These are phyloP conservation scores for Holcopasites calliopsidis DNA, from an alignment of 1,140 invertebrate species.

Conservation along the genomic window DNA sequence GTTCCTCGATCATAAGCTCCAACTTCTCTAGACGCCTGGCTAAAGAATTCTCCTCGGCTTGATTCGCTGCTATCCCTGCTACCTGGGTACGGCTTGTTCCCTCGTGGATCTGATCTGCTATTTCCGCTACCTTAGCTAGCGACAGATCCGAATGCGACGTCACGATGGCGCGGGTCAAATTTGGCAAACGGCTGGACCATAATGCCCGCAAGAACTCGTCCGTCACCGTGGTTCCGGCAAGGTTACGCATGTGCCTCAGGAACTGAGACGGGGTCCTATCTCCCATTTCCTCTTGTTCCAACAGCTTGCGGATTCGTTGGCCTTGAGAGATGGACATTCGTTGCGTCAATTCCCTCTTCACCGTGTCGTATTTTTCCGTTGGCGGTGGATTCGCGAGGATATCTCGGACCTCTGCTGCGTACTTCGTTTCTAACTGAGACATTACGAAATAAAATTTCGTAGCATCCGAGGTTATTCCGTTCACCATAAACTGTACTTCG, in stretches of 20 bases:
- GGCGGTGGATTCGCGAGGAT: slow-evolving; percentile 21
- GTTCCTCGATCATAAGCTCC: not conserved
- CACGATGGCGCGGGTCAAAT: slow-evolving; percentile 6
- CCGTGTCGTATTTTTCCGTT: slow-evolving; percentile 16
- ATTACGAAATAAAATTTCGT: too few relatives aligned
- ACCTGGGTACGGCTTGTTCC: not conserved
- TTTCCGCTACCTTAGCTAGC: slow-evolving; percentile 8
- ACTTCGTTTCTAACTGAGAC: not conserved
- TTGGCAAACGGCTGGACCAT: slow-evolving; percentile 55
- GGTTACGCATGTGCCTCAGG: slow-evolving; percentile 47
- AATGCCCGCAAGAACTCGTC: slow-evolving; percentile 48
- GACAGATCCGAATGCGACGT: not conserved
- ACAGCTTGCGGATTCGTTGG: slow-evolving; percentile 52
- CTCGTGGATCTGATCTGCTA: slow-evolving; percentile 26
- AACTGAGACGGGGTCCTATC: slow-evolving; percentile 60
- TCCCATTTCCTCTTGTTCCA: slow-evolving; percentile 54
- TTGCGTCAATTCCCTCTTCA: slow-evolving; percentile 36
- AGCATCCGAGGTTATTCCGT: too few relatives aligned
- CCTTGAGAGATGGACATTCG: slow-evolving; percentile 51
- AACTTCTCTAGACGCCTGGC: not conserved
- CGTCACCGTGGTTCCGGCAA: not conserved
- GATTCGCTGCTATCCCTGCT: not conserved
- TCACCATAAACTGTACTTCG: too few relatives aligned
- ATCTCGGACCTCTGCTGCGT: slow-evolving; percentile 26
- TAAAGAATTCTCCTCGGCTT: not conserved